These are phyloP conservation scores for Zenarchopterus dispar DNA, from an alignment of 2,797 vertebrate genomes.

Conservation along the genomic window DNA sequence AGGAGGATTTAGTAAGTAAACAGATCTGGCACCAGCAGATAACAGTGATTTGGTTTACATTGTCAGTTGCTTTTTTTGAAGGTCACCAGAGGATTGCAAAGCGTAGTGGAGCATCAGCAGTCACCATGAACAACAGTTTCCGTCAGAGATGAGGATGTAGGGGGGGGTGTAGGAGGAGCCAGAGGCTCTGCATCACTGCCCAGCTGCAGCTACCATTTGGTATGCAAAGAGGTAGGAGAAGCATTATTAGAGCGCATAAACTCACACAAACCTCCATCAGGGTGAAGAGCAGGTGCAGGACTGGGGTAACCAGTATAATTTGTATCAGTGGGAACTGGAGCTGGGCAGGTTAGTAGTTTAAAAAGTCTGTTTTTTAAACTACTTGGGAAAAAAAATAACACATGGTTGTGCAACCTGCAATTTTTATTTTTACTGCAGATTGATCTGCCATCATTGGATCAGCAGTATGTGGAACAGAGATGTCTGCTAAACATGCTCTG, in stretches of 20 bases:
- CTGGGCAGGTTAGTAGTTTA: slow-evolving; percentile 6
- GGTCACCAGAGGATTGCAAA: slow-evolving; percentile 25
- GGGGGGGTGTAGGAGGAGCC: slow-evolving; percentile 20
- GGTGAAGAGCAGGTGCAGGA: too few species aligned
- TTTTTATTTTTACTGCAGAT: slow-evolving; percentile 13
- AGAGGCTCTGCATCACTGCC: slow-evolving; percentile 26
- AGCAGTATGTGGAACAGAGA: slow-evolving; percentile 5
- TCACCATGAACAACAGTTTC: slow-evolving; percentile 26
- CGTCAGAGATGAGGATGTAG: slow-evolving; percentile 22
- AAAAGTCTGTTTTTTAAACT: neutral
- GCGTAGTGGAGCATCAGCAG: slow-evolving; percentile 29
- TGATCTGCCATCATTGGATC: slow-evolving; percentile 7
- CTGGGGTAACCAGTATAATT: neutral
- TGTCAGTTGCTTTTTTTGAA: slow-evolving; percentile 6
- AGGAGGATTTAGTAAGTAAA: neutral
- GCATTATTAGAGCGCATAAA: slow-evolving; percentile 1
- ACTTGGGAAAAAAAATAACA: slow-evolving; percentile 1
- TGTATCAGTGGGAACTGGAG: slow-evolving; percentile 2
- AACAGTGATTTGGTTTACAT: neutral
- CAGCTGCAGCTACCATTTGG: slow-evolving; percentile 18
- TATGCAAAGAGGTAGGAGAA: slow-evolving; percentile 20
- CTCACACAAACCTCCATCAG: neutral
- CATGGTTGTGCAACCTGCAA: slow-evolving; percentile 2
- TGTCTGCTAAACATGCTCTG: slow-evolving; percentile 19
- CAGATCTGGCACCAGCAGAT: neutral